phyloP scores from a whole-genome alignment of 2,797 vertebrate genomes.

The Aplochiton taeniatus region DNA sequence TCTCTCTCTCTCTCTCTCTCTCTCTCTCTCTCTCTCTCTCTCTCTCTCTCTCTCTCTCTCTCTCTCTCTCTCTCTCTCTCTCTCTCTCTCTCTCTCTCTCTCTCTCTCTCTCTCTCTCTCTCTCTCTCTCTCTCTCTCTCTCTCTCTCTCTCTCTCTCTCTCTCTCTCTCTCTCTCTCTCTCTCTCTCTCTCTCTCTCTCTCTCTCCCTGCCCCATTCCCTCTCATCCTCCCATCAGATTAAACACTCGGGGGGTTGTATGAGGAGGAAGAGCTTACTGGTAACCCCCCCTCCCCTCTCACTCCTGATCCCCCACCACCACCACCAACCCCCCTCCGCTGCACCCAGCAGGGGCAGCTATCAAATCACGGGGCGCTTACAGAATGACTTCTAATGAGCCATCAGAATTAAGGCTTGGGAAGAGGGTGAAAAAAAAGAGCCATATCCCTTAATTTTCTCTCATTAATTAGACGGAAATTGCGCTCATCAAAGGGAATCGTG shows the following conservation, averaged over 20 bases:
- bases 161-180: no score
- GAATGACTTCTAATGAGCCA: slow-evolving; percentile 62
- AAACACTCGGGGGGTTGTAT: not conserved
- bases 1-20: no score
- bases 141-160: no score
- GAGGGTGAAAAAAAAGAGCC: slow-evolving; percentile 23
- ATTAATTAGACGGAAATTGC: slow-evolving; percentile 60
- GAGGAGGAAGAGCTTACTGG: not conserved
- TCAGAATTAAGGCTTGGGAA: slow-evolving; percentile 53
- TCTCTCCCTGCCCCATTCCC: no score
- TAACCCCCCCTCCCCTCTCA: not conserved
- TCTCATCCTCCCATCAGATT: not conserved
- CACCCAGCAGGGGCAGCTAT: slow-evolving; percentile 38
- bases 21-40: no score
- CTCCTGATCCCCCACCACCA: no score
- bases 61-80: no score
- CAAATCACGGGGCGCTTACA: slow-evolving; percentile 37
- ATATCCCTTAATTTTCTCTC: slow-evolving; percentile 51
- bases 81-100: no score
- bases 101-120: no score
- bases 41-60: no score
- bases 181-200: no score
- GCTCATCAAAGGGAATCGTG: slow-evolving; percentile 56
- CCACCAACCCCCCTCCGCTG: slow-evolving; percentile 9
- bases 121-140: no score